Conservation (phyloP, 53 echinoderm and acorn worm species). For the Glandiceps talaboti region DNA sequence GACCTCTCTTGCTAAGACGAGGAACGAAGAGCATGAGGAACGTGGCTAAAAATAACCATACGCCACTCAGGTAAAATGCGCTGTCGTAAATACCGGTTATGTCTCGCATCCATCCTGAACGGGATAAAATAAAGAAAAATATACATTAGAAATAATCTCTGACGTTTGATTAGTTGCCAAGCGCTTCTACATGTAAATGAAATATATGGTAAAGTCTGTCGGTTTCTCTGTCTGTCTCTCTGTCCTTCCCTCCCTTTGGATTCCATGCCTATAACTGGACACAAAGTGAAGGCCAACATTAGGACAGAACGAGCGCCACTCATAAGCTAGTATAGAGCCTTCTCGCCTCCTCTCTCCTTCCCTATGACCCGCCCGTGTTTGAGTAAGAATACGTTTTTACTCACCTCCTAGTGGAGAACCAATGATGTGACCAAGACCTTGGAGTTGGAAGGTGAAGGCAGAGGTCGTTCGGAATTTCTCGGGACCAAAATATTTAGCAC, state of each 20-base stretch:
- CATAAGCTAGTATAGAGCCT: too few relatives aligned
- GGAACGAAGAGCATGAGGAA: neutral
- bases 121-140: too few relatives aligned
- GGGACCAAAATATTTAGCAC: neutral
- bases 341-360: too few relatives aligned
- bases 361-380: neutral
- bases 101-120: neutral
- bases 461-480: neutral
- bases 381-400: neutral
- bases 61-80: neutral
- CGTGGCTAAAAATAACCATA: neutral
- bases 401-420: neutral
- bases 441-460: neutral
- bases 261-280: too few relatives aligned
- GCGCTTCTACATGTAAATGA: too few relatives aligned
- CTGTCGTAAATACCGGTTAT: neutral
- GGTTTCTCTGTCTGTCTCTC: too few relatives aligned
- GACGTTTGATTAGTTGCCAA: too few relatives aligned
- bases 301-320: too few relatives aligned
- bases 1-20: neutral
- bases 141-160: too few relatives aligned
- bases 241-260: too few relatives aligned
- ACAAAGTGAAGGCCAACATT: too few relatives aligned
- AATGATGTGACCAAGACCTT: neutral
- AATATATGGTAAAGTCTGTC: too few relatives aligned